Evolutionary conservation across 2,888 invertebrate species (phyloP), one percentile per base, ranked within the genome.

Genomic region (Apamea crenata): DNA sequence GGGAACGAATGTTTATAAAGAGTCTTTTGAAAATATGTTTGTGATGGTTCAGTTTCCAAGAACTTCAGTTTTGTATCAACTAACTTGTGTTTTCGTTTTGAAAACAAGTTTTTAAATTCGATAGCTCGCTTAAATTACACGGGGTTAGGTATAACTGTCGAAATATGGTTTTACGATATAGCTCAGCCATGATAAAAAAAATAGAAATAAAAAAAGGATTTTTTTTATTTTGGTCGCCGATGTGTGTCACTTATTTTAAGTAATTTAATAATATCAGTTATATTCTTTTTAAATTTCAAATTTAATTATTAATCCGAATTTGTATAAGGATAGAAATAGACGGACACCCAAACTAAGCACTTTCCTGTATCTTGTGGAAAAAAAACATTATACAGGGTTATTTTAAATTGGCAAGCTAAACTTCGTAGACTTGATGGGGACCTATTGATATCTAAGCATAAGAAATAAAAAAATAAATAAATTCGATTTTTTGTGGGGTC

Each of bases 1-100:
- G 59, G 40, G 12, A 78, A 74, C 47, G n/a, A 61, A 40, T 40
- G 29, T 80, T 80, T 76, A 70, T 77, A 77, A 56, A 21, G 71
- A 70, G 77, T 61, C 6, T 63, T 47, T 63, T 3, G 18, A 21
- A 32, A 6, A 18, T 29, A n/a, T 18, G 61, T 81, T 77, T 65
- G 2, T 32, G 4, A 25, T n/a, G 47, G 6, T 16, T 44, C 2
- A 10, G 1, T 36, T 29, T 2, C 1, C 25, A 16, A 47, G 5
- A 0, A 12, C 1, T 32, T 6, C 16, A 25, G 21, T 18, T 53
- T 53, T 56, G 8, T 32, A 61, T 5, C 1, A 40, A 25, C 6
- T 4, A n/a, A 63, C 18, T 63, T 3, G n/a, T 3, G 1, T 21
- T n/a, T 18, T 36, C 4, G 18, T 50, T 63, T 10, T 25, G 3